Base-by-base conservation (phyloP, 2,888 invertebrate genomes). In the Hirudinaria manillensis region DNA sequence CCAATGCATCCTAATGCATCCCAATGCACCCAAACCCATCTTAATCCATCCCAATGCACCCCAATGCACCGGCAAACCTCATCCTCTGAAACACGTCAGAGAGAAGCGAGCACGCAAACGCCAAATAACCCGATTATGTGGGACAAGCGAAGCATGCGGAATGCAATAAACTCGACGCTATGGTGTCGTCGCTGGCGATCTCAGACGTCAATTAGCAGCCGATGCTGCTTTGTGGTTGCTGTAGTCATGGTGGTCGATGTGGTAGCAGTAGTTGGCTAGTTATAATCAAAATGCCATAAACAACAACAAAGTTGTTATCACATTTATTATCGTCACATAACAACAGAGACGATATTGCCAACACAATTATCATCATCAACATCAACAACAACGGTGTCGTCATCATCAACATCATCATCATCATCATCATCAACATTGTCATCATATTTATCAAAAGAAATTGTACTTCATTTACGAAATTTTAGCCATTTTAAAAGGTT, bases 131-230 rank as follows among this genome's bases (percentile, higher is more conserved):
- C 29, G 24, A 61, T 61, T 61, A 29, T 61, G n/a, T 61, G 61
- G 61, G 61, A 61, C 61, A 7, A 61, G 61, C 29, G 61, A 29
- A 61, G 61, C 61, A 29, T 61, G 61, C 29, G 61, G 29, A 61
- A 61, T 29, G 61, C 61, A 24, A 61, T 61, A 61, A 61, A 61
- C 7, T 61, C 21, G 24, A 24, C 61, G 29, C 29, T 2, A 3
- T 61, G 24, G 61, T 61, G 29, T 61, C 61, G 29, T 61, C 61
- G 19, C 24, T 45, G 19, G 3, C 29, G 61, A 61, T 61, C 61
- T 61, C 61, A 61, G 29, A 19, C 61, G 24, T 61, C 61, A 61
- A 27, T 27, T 29, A 61, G 29, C 61, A 61, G 29, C 29, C 3
- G n/a, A 1, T 16, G 19, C 24, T 1, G 10, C 24, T 61, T 29